Evolutionary conservation across 2,113 vertebrate species (phyloP), one percentile per base, ranked within the genome.

Genomic region (Brachirus orientalis): DNA sequence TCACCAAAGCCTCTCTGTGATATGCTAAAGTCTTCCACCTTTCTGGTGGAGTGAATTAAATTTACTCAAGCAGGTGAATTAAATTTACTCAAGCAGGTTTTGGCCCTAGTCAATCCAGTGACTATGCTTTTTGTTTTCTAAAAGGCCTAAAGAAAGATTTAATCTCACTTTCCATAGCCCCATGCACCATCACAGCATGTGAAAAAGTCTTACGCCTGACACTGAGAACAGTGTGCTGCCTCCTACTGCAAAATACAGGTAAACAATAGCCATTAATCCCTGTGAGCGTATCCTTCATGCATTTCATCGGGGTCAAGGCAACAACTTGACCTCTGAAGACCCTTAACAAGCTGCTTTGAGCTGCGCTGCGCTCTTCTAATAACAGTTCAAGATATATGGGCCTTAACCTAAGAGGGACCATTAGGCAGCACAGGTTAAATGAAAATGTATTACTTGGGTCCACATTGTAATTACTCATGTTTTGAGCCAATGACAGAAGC

Each of bases 351-450:
- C 56, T 62, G 57, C 45, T 40, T 47, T 57, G n/a, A 64, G 65
- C 47, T 50, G 60, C 75, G 16, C 44, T 53, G 50, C 36, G 62
- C 59, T 18, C 1, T 1, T 1, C 56, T 74, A 70, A 74, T 61
- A 72, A 58, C 60, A 35, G 36, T 45, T 36, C 36, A 44, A 52
- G 70, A 76, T 69, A 63, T 70, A 81, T 40, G 60, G 75, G 67
- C 63, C 63, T 63, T 65, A 75, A 75, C 76, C 64, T 64, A 3
- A 63, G 43, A 75, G 37, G 28, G 58, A 51, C 72, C 66, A 72
- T 84, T 77, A 74, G 57, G 73, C 45, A 22, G 58, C 8, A 68
- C 54, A 43, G 77, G 70, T 83, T 79, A 75, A 87, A 90, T 68
- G 62, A 85, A 72, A 85, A 86, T 67, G 64, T 63, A 83, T 73